Percentiles rank a stretch among this genome's conserved stretches.
Evolutionary conservation across 2,797 vertebrate species (phyloP).

Genomic region (Galaxias olidus): DNA sequence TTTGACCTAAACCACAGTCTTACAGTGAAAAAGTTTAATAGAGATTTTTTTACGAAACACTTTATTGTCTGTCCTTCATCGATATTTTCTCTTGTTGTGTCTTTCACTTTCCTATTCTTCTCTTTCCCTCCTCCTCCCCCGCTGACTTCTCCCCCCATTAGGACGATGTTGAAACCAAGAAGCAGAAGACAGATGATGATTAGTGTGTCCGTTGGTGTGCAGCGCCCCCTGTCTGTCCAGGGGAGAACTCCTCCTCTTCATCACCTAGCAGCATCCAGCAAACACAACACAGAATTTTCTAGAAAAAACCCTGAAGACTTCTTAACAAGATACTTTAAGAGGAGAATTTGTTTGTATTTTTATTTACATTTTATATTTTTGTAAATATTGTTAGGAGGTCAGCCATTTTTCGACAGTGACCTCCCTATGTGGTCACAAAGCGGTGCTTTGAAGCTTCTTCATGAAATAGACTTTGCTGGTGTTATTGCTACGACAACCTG

Average conservation of each 20-base stretch:
- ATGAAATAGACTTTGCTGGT: constrained; percentile 81
- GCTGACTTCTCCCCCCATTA: constrained; percentile 62
- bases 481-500: constrained; percentile 28
- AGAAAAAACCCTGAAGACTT: constrained; percentile 78
- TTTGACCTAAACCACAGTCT: too few species aligned
- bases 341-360: constrained; percentile 95
- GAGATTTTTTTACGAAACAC: too few species aligned
- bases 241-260: constrained; percentile 31
- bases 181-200: constrained; percentile 89
- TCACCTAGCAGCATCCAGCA: constrained; percentile 76
- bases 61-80: too few species aligned
- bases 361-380: constrained; percentile 98
- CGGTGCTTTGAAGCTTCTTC: constrained; percentile 82
- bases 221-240: too few species aligned
- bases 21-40: too few species aligned
- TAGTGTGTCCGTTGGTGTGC: constrained; percentile 52
- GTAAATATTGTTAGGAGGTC: constrained; percentile 92
- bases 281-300: constrained; percentile 69
- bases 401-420: constrained; percentile 85
- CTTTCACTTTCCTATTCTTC: too few species aligned
- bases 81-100: too few species aligned
- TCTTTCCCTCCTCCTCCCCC: not conserved
- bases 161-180: constrained; percentile 87
- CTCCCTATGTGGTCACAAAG: constrained; percentile 79
- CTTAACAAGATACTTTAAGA: constrained; percentile 89